Percentiles rank a stretch among this genome's conserved stretches.
phyloP scores from a whole-genome alignment of 2,888 invertebrate genomes.

The Dendrolimus pini region DNA sequence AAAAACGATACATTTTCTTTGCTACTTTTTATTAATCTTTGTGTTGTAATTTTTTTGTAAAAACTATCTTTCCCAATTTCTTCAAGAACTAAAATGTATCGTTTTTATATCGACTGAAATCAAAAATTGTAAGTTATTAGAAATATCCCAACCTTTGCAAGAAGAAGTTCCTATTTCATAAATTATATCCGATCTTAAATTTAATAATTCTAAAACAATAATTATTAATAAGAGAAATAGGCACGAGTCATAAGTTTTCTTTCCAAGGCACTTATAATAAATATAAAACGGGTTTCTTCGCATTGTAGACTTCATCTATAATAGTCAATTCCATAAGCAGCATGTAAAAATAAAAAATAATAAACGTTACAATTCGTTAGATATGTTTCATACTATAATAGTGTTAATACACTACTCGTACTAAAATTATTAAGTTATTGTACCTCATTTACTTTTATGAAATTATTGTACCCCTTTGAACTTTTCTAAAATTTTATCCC shows the following conservation, averaged over 20 bases:
- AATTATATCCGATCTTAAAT: not conserved
- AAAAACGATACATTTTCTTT: too few species aligned
- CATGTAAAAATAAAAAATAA: not conserved
- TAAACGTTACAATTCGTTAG: too few species aligned
- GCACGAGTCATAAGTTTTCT: slow-evolving; percentile 4
- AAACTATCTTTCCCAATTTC: too few species aligned
- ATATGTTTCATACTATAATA: too few species aligned
- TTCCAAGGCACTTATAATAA: not conserved
- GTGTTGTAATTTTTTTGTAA: too few species aligned
- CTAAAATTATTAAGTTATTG: too few species aligned
- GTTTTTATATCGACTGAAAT: not conserved
- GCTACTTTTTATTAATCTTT: too few species aligned
- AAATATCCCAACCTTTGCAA: not conserved
- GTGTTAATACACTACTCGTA: too few species aligned
- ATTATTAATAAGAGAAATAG: not conserved
- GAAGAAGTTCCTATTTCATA: not conserved
- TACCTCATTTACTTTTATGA: too few species aligned
- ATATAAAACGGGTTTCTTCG: not conserved
- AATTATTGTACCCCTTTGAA: too few species aligned
- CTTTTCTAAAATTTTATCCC: too few species aligned
- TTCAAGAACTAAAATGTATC: too few species aligned
- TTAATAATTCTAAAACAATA: not conserved
- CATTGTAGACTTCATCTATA: not conserved
- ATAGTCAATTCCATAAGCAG: not conserved
- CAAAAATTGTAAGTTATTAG: not conserved